phyloP scores from a whole-genome alignment of 1,140 invertebrate genomes.

The Phthorimaea operculella region DNA sequence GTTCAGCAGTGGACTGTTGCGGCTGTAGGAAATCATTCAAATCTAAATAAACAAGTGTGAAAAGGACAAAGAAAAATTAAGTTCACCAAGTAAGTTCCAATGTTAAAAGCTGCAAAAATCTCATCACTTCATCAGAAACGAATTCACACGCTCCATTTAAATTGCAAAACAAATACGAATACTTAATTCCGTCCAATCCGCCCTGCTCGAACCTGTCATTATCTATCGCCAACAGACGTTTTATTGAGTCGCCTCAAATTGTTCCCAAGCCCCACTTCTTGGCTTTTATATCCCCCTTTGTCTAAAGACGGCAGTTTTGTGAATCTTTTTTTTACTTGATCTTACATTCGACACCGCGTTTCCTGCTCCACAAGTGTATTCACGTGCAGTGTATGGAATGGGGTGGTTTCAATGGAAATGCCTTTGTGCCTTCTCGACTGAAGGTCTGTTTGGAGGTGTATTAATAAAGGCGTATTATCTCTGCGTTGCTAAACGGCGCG shows the following conservation, averaged over 20 bases:
- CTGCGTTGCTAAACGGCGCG: conserved; percentile 24
- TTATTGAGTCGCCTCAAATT: conserved; percentile 26
- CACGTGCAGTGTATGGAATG: conserved; percentile 38
- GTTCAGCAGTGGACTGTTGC: no score
- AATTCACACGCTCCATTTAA: background rate
- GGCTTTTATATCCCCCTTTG: conserved; percentile 38
- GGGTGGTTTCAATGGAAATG: conserved; percentile 45
- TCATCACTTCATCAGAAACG: background rate
- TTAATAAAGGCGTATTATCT: conserved; percentile 58
- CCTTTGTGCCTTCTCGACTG: conserved; percentile 64
- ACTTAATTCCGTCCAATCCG: background rate
- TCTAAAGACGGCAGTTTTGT: conserved; percentile 46
- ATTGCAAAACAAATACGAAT: background rate
- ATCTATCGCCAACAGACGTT: conserved; percentile 16
- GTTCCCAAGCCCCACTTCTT: conserved; percentile 40
- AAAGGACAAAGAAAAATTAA: no score
- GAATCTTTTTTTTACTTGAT: conserved; percentile 37
- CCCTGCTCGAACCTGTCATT: conserved; percentile 28
- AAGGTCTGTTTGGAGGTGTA: conserved; percentile 47
- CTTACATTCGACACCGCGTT: conserved; percentile 57
- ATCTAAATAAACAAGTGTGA: no score
- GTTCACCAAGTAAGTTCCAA: background rate
- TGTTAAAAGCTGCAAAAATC: no score
- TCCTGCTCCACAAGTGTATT: conserved; percentile 58
- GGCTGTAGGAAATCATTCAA: no score